Evolutionary conservation across 1,140 invertebrate genomes (phyloP), one percentile per base, ranked within the genome.

Genomic region (Episyrphus balteatus): DNA sequence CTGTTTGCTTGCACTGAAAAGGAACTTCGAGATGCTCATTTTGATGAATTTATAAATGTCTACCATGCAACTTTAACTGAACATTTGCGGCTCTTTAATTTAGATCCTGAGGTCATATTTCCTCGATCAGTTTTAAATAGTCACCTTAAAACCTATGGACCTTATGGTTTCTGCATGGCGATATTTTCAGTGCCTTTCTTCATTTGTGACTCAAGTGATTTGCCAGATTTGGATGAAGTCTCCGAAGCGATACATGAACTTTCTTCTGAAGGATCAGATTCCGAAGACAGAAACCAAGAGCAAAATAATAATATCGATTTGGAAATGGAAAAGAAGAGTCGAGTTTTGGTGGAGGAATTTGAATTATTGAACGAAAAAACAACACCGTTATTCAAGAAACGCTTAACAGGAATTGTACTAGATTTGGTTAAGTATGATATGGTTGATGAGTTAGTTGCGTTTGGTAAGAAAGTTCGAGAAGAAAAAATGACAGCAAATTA

Each of bases 1-100:
- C 54, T 76, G 10, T 75, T 69, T 46, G 58, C 60, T 3, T 71
- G 72, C 31, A 74, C 73, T 3, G 62, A 69, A 31, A 66, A 70
- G 40, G 11, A 50, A 41, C 48, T 75, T 33, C 56, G 71, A 11
- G 57, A 71, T 51, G 41, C 61, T 32, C 53, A 73, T 42, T 75
- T 69, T 42, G 47, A 71, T 40, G 52, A 57, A 2, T 56, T 75
- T 7, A 52, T 75, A 17, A 54, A 70, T 36, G 47, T 58, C 21
- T 76, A 76, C 50, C 56, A 74, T 21, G 18, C 63, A 1, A 58
- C 66, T 38, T 32, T 76, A 5, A 51, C 51, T 11, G 46, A 48
- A 2, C 59, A 55, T 12, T 59, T 75, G 30, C 48, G 44, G 12
- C 32, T 51, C 1, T 63, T 73, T 32, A 67, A 65, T 18, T 68